A percentile compares a stretch with the other conserved stretches of the same genome.
Conservation (phyloP, 2,888 invertebrate species). For the Cistogaster globosa region DNA sequence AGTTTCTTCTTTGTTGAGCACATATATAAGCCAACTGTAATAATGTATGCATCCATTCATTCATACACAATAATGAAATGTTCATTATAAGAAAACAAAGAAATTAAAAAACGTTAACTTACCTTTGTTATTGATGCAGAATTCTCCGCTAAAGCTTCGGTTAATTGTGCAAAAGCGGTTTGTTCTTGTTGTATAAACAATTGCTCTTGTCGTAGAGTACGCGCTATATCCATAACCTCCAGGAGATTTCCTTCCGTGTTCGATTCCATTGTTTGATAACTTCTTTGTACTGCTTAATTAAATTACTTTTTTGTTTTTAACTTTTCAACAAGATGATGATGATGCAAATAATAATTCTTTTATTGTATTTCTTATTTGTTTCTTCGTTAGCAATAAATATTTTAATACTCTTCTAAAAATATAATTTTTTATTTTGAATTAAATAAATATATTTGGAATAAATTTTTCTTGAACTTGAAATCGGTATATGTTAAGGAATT, state of each 20-base stretch:
- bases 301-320: background rate
- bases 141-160: slow-evolving; percentile 87
- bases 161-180: slow-evolving; percentile 90
- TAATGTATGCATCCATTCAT: background rate
- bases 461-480: background rate
- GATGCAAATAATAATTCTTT: background rate
- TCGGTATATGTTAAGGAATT: slow-evolving; percentile 5
- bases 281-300: slow-evolving; percentile 39
- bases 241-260: slow-evolving; percentile 81
- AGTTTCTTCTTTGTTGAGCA: slow-evolving; percentile 92
- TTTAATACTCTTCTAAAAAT: too few species aligned
- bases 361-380: too few species aligned
- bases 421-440: background rate
- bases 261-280: slow-evolving; percentile 77
- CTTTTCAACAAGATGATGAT: background rate
- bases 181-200: slow-evolving; percentile 94
- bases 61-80: background rate
- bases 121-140: slow-evolving; percentile 84
- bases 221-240: slow-evolving; percentile 83
- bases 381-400: too few species aligned
- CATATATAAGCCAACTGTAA: slow-evolving; percentile 92
- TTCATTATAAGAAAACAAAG: slow-evolving; percentile 18
- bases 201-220: slow-evolving; percentile 86
- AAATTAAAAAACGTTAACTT: slow-evolving; percentile 3
- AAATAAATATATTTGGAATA: background rate